Evolutionary conservation across 2,888 invertebrate species (phyloP).

Genomic region (Dione juno): DNA sequence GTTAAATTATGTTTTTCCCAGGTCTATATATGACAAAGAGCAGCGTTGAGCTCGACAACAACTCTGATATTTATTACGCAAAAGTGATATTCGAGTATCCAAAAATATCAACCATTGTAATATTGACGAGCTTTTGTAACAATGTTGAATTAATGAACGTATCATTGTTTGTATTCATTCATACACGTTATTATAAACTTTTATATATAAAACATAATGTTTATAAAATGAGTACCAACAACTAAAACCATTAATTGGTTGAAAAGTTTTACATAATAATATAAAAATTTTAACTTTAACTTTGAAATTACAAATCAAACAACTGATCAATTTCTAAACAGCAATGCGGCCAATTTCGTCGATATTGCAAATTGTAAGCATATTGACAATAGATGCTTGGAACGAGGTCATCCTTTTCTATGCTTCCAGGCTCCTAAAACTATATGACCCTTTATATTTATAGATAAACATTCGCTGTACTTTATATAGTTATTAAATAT

Average conservation of each 20-base stretch:
- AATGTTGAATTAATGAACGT: no score
- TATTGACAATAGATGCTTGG: conserved; percentile 30
- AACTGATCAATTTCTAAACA: conserved; percentile 19
- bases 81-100: no score
- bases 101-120: no score
- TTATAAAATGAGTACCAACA: no score
- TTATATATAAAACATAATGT: no score
- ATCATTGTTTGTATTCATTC: no score
- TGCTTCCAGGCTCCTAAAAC: conserved; percentile 3
- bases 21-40: no score
- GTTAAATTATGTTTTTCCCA: no score
- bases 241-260: conserved; percentile 3
- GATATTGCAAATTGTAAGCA: conserved; percentile 32
- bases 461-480: neutral
- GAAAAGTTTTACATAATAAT: neutral
- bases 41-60: no score
- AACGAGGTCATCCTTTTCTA: conserved; percentile 33
- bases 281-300: neutral
- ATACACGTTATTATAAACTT: no score
- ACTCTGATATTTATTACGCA: no score
- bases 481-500: neutral
- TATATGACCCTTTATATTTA: neutral
- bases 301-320: neutral
- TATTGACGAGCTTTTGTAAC: no score
- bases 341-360: conserved; percentile 36